Evolutionary conservation across 1,140 invertebrate genomes (phyloP).

Genomic region (Nasonia vitripennis): DNA sequence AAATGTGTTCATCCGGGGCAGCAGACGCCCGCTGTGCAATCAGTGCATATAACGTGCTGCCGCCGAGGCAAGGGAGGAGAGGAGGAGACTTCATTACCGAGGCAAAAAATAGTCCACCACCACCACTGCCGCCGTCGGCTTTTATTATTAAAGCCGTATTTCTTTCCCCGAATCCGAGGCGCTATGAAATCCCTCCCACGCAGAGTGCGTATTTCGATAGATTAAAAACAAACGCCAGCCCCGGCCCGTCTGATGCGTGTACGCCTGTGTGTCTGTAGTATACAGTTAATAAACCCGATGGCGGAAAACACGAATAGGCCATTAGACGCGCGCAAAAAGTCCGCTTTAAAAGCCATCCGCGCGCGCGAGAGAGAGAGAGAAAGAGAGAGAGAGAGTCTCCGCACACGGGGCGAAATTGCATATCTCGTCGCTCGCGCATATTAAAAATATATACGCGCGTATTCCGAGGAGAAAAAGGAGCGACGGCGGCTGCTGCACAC

Average conservation of each 20-base stretch:
- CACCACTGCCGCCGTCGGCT: not conserved
- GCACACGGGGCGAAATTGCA: not conserved
- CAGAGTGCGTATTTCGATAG: too few species aligned
- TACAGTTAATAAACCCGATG: conserved; percentile 20
- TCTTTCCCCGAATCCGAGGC: conserved; percentile 36
- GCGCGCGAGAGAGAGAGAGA: too few species aligned
- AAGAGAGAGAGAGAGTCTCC: too few species aligned
- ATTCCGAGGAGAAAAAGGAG: conserved; percentile 2
- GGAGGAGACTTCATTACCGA: not conserved
- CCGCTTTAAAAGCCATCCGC: not conserved
- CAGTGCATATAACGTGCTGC: conserved; percentile 42
- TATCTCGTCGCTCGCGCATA: not conserved
- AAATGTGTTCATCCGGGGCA: conserved; percentile 48
- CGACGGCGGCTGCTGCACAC: not conserved
- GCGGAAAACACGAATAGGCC: not conserved
- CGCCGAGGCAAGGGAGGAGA: conserved; percentile 18
- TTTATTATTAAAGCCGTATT: conserved; percentile 47
- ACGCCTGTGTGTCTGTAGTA: too few species aligned
- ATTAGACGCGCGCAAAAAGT: not conserved
- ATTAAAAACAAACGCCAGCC: too few species aligned
- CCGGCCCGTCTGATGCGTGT: too few species aligned
- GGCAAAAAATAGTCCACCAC: conserved; percentile 22
- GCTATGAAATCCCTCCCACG: conserved; percentile 8
- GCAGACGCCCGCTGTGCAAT: conserved; percentile 47
- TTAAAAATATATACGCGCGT: not conserved